phyloP scores from a whole-genome alignment of 2,113 vertebrate species.

The Hypocryptadius cinnamomeus region DNA sequence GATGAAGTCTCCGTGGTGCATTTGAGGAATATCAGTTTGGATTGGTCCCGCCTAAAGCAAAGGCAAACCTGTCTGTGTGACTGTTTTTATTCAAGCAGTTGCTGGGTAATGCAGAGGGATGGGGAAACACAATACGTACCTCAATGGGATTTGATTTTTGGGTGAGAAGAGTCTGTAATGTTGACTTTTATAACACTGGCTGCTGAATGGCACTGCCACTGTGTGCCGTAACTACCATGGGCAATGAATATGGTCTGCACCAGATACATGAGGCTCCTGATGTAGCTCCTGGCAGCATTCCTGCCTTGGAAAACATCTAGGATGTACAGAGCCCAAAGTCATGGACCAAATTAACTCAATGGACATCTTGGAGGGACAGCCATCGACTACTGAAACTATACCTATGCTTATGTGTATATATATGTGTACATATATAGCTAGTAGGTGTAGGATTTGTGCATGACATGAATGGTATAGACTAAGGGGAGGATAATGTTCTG shows the following conservation, averaged over 20 bases:
- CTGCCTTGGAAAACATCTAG: not conserved
- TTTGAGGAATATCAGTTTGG: not conserved
- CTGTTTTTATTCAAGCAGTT: fast-evolving
- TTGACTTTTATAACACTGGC: not conserved
- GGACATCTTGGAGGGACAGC: not conserved
- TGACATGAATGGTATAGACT: not conserved
- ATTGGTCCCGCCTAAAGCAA: not conserved
- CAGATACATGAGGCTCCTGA: not conserved
- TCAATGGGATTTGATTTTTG: not conserved
- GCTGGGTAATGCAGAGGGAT: not conserved
- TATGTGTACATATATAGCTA: no score
- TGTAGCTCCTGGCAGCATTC: not conserved
- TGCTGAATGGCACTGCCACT: not conserved
- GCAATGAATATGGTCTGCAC: not conserved
- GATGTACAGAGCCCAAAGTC: not conserved
- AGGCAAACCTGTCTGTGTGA: not conserved
- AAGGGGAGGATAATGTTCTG: not conserved
- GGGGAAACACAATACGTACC: not conserved
- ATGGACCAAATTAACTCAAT: not conserved
- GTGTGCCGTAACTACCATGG: not conserved
- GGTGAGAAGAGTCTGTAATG: not conserved
- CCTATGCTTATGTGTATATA: not conserved
- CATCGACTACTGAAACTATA: not conserved
- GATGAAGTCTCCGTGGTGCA: not conserved
- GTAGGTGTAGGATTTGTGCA: not conserved